Evolutionary conservation across 92 coral and sea anemone species (phyloP).

Genomic region (Umimayanthus kanabou): DNA sequence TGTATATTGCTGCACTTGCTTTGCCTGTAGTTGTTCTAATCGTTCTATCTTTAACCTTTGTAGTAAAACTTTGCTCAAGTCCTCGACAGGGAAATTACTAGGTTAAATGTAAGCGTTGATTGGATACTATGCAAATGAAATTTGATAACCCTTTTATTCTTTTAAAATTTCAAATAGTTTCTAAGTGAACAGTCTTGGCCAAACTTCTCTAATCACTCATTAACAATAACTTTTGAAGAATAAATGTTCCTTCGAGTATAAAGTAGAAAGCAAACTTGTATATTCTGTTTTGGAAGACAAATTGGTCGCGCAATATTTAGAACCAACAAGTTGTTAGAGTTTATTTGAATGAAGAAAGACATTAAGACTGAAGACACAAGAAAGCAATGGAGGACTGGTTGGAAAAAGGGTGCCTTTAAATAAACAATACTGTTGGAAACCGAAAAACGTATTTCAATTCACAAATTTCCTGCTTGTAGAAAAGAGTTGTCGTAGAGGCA

Average conservation of each 20-base stretch:
- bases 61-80: no score
- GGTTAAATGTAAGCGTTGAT: neutral
- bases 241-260: no score
- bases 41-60: no score
- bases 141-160: neutral
- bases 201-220: neutral
- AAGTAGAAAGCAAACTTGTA: neutral
- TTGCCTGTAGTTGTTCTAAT: no score
- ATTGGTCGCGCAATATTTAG: neutral
- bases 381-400: no score
- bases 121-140: neutral
- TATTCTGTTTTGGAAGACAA: neutral
- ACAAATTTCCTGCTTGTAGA: neutral
- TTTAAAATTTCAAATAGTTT: neutral
- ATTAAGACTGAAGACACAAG: neutral
- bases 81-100: neutral
- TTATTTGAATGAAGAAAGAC: neutral
- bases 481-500: neutral
- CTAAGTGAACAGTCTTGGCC: neutral
- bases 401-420: neutral
- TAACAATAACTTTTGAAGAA: neutral
- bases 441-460: neutral
- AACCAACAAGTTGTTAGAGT: no score
- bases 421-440: neutral
- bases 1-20: no score